Evolutionary conservation across 2,888 invertebrate genomes (phyloP).

Genomic region (Drosophila maculinotata): DNA sequence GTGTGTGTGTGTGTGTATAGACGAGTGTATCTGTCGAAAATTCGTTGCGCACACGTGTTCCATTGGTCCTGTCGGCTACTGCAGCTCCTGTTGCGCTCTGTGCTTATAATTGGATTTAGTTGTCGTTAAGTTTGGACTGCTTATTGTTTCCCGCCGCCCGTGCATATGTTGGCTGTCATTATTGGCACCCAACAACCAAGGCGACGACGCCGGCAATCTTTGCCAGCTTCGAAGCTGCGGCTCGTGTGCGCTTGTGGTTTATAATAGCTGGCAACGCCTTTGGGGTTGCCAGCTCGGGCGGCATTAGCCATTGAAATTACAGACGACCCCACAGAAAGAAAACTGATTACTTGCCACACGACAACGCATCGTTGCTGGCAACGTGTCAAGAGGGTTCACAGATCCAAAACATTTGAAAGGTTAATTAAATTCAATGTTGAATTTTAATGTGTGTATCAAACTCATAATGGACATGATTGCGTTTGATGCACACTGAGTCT

Average conservation of each 20-base stretch:
- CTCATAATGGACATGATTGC: constrained; percentile 51
- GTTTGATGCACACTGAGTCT: constrained; percentile 7
- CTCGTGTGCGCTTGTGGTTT: constrained; percentile 38
- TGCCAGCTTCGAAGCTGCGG: constrained; percentile 28
- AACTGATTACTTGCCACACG: constrained; percentile 53
- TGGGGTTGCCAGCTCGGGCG: constrained; percentile 32
- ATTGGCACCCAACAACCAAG: constrained; percentile 44
- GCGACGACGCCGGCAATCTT: constrained; percentile 34
- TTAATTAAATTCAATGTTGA: constrained; percentile 61
- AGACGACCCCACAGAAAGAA: constrained; percentile 36
- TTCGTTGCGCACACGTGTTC: constrained; percentile 74
- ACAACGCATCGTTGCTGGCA: constrained; percentile 9
- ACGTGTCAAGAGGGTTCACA: constrained; percentile 35
- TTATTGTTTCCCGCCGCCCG: constrained; percentile 58
- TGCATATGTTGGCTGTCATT: constrained; percentile 72
- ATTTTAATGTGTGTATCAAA: constrained; percentile 41
- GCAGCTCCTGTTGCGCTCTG: constrained; percentile 62
- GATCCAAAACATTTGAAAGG: constrained; percentile 41
- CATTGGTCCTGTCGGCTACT: constrained; percentile 14
- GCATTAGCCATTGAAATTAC: constrained; percentile 29
- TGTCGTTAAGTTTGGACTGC: constrained; percentile 72
- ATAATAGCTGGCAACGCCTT: constrained; percentile 22
- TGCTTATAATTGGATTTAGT: constrained; percentile 77
- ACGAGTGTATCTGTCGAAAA: constrained; percentile 28
- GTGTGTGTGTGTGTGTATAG: not conserved